Percentiles rank a stretch among this genome's conserved stretches.
Evolutionary conservation across 2,113 vertebrate species (phyloP).

Genomic region (Sitta europaea): DNA sequence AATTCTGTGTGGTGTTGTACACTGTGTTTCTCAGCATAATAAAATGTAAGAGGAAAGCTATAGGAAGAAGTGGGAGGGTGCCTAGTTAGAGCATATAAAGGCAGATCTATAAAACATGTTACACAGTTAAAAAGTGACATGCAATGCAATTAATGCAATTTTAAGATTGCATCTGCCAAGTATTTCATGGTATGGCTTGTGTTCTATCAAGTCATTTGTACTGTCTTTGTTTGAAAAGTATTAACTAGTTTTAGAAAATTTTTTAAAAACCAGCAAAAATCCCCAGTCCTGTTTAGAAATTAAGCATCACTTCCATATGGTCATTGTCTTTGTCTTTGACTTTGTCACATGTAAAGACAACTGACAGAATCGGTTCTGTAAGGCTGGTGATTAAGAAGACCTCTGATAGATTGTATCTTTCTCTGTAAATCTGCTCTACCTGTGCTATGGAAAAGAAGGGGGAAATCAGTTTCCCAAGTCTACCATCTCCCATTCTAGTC

Average conservation of each 20-base stretch:
- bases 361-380: background rate
- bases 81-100: background rate
- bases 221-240: background rate
- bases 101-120: background rate
- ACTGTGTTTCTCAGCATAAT: background rate
- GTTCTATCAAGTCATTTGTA: background rate
- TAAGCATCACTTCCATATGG: background rate
- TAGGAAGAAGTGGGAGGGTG: background rate
- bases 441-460: background rate
- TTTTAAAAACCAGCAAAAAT: background rate
- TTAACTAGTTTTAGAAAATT: background rate
- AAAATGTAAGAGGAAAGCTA: background rate
- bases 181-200: background rate
- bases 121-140: background rate
- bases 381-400: background rate
- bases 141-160: background rate
- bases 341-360: background rate
- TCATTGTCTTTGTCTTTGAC: background rate
- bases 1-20: background rate
- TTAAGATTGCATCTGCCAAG: background rate
- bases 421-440: background rate
- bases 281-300: background rate
- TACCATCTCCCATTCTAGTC: background rate
- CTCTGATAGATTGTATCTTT: background rate
- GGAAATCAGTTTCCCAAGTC: background rate